Conservation (phyloP, 2,797 vertebrate genomes). For the Macroramphosus scolopax region DNA sequence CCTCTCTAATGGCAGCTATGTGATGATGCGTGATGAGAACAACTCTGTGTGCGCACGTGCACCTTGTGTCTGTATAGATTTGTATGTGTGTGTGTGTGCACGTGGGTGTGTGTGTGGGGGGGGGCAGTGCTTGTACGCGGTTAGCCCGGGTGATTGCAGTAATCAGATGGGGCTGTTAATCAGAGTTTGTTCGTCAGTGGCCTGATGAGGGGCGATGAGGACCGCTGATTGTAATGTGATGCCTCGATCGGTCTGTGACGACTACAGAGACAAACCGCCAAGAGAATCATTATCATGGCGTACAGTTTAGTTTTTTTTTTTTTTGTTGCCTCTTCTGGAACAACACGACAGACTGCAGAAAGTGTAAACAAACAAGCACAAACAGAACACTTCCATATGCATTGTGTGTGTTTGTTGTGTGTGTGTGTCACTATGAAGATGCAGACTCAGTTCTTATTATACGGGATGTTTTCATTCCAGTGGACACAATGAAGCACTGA, state of each 20-base stretch:
- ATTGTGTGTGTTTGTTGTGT: constrained; percentile 2
- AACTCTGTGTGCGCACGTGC: constrained; percentile 33
- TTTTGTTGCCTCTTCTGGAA: constrained; percentile 26
- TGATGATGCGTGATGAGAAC: constrained; percentile 34
- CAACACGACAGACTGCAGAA: constrained; percentile 20
- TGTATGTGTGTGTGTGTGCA: constrained; percentile 32
- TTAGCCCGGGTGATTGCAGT: constrained; percentile 79
- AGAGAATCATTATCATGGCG: constrained; percentile 62
- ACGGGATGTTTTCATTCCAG: constrained; percentile 49
- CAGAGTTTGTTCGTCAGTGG: constrained; percentile 83
- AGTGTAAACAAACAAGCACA: constrained; percentile 73
- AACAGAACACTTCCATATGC: constrained; percentile 25
- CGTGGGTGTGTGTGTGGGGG: constrained; percentile 27
- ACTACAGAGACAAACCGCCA: constrained; percentile 60
- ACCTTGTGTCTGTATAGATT: constrained; percentile 17
- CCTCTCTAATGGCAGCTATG: constrained; percentile 36
- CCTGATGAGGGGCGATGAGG: constrained; percentile 78
- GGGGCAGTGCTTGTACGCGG: constrained; percentile 59
- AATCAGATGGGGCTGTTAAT: constrained; percentile 84
- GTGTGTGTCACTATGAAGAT: constrained; percentile 23
- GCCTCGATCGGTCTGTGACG: constrained; percentile 66
- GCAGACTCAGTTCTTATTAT: constrained; percentile 43
- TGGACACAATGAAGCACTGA: constrained; percentile 40
- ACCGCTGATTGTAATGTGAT: constrained; percentile 82
- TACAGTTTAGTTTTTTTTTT: constrained; percentile 9